A percentile compares a stretch with the other conserved stretches of the same genome.
phyloP scores from a whole-genome alignment of 2,797 vertebrate species.

The Crypturellus tataupa region DNA sequence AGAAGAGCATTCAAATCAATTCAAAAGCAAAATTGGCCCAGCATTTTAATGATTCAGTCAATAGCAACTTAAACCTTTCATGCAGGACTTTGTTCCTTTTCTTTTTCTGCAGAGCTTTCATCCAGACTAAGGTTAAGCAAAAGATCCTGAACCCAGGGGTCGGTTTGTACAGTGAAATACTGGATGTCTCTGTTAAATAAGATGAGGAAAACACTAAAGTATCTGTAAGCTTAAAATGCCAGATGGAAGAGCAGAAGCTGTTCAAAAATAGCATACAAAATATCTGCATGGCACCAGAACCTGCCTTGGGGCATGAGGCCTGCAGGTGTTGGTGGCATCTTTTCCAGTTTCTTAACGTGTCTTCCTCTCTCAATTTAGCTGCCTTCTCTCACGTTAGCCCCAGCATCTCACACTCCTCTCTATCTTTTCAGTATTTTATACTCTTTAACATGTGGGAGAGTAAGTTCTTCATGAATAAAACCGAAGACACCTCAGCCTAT shows the following conservation, averaged over 20 bases:
- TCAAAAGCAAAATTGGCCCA: neutral
- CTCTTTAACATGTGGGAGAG: neutral
- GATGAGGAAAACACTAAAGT: neutral
- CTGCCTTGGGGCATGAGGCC: too few relatives aligned
- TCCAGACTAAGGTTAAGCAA: slow-evolving; percentile 9
- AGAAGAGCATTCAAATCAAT: neutral
- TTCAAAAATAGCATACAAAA: neutral
- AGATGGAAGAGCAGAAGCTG: neutral
- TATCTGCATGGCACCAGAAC: neutral
- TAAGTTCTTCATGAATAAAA: neutral
- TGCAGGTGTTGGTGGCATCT: neutral
- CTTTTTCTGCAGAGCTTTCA: neutral
- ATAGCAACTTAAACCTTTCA: neutral
- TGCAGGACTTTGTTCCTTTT: neutral
- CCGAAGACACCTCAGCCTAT: neutral
- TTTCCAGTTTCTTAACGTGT: neutral
- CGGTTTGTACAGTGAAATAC: neutral
- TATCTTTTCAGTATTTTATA: neutral
- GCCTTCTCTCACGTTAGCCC: neutral
- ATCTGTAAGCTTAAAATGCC: neutral
- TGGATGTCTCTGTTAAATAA: neutral
- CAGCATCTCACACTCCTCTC: neutral
- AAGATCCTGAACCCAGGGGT: neutral
- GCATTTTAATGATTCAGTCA: neutral
- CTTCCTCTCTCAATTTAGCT: neutral